phyloP scores from a whole-genome alignment of 1,140 invertebrate species.

The Eumaeus atala region DNA sequence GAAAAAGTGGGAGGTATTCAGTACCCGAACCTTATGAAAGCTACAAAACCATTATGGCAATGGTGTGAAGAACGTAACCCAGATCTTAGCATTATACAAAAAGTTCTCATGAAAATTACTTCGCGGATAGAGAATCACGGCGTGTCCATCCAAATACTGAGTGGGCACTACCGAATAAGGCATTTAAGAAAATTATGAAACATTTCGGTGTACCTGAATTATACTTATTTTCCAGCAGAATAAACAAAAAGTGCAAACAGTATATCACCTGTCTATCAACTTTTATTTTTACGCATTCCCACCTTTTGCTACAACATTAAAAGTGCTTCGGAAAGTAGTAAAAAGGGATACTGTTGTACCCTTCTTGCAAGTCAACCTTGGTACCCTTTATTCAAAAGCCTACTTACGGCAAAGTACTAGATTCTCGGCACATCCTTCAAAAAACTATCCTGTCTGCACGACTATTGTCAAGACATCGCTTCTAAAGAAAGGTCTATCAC shows the following conservation, averaged over 20 bases:
- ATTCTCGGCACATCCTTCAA: background rate
- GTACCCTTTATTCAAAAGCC: slow-evolving; percentile 29
- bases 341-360: slow-evolving; percentile 33
- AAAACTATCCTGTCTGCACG: slow-evolving; percentile 30
- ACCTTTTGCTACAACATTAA: slow-evolving; percentile 30
- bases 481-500: slow-evolving; percentile 16
- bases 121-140: slow-evolving; percentile 9
- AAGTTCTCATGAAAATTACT: slow-evolving; percentile 4
- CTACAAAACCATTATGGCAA: slow-evolving; percentile 3
- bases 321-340: slow-evolving; percentile 24
- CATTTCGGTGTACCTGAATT: slow-evolving; percentile 16
- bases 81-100: slow-evolving; percentile 5
- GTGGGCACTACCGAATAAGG: slow-evolving; percentile 4
- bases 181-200: background rate
- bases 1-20: slow-evolving; percentile 6
- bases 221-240: slow-evolving; percentile 19
- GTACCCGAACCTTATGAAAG: slow-evolving; percentile 1
- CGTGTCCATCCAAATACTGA: slow-evolving; percentile 6
- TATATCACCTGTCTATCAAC: slow-evolving; percentile 21
- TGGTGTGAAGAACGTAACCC: slow-evolving; percentile 11
- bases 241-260: slow-evolving; percentile 21
- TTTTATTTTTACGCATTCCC: slow-evolving; percentile 29
- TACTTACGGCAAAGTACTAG: slow-evolving; percentile 22
- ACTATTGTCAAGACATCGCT: slow-evolving; percentile 24
- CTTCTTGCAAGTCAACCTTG: slow-evolving; percentile 31